Percentiles rank a stretch among this genome's conserved stretches.
phyloP scores from a whole-genome alignment of 2,888 invertebrate species.

The Anticlea derivata region DNA sequence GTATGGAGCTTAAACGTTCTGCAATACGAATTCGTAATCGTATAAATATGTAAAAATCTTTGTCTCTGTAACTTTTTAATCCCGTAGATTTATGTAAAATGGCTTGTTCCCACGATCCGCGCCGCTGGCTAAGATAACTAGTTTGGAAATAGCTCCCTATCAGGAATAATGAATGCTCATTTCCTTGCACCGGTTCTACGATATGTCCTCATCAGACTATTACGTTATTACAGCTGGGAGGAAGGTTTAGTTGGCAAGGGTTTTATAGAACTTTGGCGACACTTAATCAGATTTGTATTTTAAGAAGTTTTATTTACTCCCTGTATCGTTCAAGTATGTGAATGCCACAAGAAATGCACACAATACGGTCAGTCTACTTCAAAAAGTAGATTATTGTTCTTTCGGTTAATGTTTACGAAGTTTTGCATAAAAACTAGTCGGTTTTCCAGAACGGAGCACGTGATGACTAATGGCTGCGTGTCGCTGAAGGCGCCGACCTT shows the following conservation, averaged over 20 bases:
- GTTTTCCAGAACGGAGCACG: constrained; percentile 81
- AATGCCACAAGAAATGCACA: too few relatives aligned
- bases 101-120: constrained; percentile 49
- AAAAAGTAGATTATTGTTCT: background rate
- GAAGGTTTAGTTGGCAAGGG: constrained; percentile 4
- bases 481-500: constrained; percentile 90
- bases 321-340: too few relatives aligned
- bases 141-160: constrained; percentile 43
- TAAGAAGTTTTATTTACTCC: too few relatives aligned
- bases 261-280: background rate
- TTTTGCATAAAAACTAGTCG: constrained; percentile 77
- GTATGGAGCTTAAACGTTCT: too few relatives aligned
- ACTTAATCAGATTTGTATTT: background rate
- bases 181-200: constrained; percentile 40
- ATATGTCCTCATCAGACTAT: constrained; percentile 28
- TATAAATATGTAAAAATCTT: constrained; percentile 12
- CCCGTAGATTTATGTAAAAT: constrained; percentile 42
- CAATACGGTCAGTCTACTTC: too few relatives aligned
- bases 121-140: constrained; percentile 40
- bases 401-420: constrained; percentile 23
- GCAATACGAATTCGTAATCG: constrained; percentile 4
- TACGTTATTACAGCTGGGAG: constrained; percentile 23
- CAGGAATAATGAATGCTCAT: constrained; percentile 45
- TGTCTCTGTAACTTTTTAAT: constrained; percentile 29
- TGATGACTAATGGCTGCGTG: constrained; percentile 88